Evolutionary conservation across 2,888 invertebrate genomes (phyloP).

Genomic region (Tridacna gigas): DNA sequence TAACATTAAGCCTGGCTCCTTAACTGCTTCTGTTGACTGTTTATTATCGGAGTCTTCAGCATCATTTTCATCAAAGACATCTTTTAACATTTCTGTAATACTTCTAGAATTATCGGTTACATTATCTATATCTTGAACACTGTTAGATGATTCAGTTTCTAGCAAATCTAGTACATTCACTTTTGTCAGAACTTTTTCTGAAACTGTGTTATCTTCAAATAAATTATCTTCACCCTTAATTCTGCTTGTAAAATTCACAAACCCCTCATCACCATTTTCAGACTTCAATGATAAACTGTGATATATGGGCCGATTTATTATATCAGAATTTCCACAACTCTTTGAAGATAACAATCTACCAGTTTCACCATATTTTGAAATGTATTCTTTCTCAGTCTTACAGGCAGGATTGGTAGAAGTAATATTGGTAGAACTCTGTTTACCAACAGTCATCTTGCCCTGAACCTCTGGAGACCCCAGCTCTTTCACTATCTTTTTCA

Average conservation of each 20-base stretch:
- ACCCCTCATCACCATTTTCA: neutral
- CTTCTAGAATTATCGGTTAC: conserved; percentile 36
- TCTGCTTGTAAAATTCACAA: neutral
- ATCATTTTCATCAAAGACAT: conserved; percentile 41
- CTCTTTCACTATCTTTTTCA: neutral
- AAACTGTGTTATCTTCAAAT: neutral
- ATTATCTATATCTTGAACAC: conserved; percentile 39
- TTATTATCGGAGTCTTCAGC: neutral
- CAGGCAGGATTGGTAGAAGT: neutral
- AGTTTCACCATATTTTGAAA: neutral
- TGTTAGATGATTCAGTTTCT: conserved; percentile 1
- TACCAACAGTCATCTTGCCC: too few species aligned
- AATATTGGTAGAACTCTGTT: neutral
- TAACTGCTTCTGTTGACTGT: neutral
- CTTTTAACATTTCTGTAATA: conserved; percentile 54
- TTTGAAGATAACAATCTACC: neutral
- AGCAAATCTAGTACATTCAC: conserved; percentile 1
- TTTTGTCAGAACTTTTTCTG: neutral
- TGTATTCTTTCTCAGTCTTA: neutral
- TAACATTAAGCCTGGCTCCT: neutral
- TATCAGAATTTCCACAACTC: neutral
- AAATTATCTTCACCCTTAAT: neutral
- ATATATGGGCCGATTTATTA: neutral
- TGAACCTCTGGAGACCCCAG: neutral
- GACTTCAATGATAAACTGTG: neutral